Evolutionary conservation across 2,113 vertebrate genomes (phyloP).

Genomic region (Ammodytes dubius): DNA sequence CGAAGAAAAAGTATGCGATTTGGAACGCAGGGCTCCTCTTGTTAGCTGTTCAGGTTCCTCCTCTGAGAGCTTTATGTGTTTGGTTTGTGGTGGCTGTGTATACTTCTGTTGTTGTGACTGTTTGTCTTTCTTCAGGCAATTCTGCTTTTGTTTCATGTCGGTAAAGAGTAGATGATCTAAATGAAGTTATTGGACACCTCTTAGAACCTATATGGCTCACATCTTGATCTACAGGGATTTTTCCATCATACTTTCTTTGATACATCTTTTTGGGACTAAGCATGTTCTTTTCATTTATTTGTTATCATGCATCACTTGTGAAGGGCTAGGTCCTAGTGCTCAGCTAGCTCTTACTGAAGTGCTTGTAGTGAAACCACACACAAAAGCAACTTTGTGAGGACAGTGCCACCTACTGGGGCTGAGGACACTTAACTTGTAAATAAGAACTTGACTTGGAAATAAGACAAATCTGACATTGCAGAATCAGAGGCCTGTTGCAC

Average conservation of each 20-base stretch:
- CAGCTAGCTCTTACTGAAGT: background rate
- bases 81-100: no score
- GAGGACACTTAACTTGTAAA: no score
- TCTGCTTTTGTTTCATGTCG: no score
- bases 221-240: background rate
- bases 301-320: background rate
- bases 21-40: no score
- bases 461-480: background rate
- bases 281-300: background rate
- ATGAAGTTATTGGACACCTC: no score
- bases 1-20: no score
- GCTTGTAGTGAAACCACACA: background rate
- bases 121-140: no score
- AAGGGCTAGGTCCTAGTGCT: background rate
- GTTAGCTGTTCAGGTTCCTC: no score
- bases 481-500: background rate
- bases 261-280: no score
- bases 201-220: background rate
- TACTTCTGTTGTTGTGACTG: no score
- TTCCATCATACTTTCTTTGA: background rate
- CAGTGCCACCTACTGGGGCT: constrained; percentile 1
- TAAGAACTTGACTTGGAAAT: background rate
- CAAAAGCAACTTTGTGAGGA: background rate
- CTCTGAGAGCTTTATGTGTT: no score
- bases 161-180: no score